These are phyloP conservation scores for Mola mola DNA, from an alignment of 2,113 vertebrate genomes.

Conservation along the genomic window DNA sequence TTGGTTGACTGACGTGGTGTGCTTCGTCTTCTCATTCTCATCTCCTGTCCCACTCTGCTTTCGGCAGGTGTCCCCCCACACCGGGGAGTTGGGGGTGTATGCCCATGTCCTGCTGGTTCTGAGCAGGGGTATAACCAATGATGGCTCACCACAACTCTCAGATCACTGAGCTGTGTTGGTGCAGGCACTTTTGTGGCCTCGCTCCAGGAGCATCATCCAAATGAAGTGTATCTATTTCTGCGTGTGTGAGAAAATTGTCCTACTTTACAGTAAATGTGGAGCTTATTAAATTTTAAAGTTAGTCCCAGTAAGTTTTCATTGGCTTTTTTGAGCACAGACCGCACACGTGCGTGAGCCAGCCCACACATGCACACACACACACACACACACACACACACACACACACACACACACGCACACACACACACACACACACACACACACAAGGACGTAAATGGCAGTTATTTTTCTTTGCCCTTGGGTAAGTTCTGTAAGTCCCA, in stretches of 20 bases:
- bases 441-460: neutral
- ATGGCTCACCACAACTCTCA: constrained; percentile 38
- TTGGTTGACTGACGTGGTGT: constrained; percentile 69
- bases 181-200: constrained; percentile 28
- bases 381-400: no score
- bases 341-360: neutral
- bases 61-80: constrained; percentile 34
- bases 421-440: neutral
- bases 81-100: neutral
- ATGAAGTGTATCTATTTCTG: constrained; percentile 21
- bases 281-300: constrained; percentile 51
- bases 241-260: constrained; percentile 38
- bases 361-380: constrained; percentile 13
- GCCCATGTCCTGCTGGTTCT: constrained; percentile 39
- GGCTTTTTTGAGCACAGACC: constrained; percentile 2
- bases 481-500: constrained; percentile 32
- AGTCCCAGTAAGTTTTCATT: constrained; percentile 16
- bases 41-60: constrained; percentile 53
- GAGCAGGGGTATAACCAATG: constrained; percentile 35
- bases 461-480: constrained; percentile 27
- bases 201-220: constrained; percentile 31
- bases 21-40: constrained; percentile 35
- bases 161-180: constrained; percentile 45
- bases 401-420: neutral
- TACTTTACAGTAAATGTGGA: constrained; percentile 46